phyloP scores from a whole-genome alignment of 2,113 vertebrate species.

The Dromaius novaehollandiae region DNA sequence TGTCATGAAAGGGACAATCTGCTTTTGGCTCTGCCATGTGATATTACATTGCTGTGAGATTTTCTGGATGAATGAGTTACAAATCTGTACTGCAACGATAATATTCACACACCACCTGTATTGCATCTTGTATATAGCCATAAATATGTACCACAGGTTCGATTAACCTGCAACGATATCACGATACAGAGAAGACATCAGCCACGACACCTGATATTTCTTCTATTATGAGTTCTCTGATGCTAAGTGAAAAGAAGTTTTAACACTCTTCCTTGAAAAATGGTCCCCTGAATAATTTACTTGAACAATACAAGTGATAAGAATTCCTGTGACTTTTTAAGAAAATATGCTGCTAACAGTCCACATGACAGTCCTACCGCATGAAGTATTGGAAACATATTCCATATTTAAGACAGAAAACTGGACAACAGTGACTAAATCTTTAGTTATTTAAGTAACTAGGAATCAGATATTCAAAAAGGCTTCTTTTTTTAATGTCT shows the following conservation, averaged over 20 bases:
- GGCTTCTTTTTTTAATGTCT: not conserved
- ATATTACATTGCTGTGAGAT: not conserved
- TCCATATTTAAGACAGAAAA: not conserved
- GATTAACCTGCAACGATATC: not conserved
- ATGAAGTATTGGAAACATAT: fast-evolving
- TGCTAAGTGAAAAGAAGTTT: not conserved
- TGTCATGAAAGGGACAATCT: not conserved
- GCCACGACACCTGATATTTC: not conserved
- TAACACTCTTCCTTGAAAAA: not conserved
- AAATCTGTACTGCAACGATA: not conserved
- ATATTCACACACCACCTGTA: not conserved
- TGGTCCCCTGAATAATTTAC: fast-evolving
- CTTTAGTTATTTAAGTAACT: not conserved
- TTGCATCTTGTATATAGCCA: not conserved
- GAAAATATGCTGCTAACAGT: not conserved
- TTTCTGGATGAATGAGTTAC: not conserved
- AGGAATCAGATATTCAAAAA: not conserved
- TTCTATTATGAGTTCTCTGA: not conserved
- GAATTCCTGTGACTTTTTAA: not conserved
- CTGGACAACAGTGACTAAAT: not conserved
- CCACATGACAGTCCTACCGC: fast-evolving
- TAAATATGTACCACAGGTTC: not conserved
- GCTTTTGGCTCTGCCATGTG: not conserved
- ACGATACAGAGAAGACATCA: not conserved
- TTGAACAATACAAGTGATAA: not conserved